Percentiles rank a stretch among this genome's conserved stretches.
phyloP scores from a whole-genome alignment of 1,140 invertebrate species.

The Lepidurus couesii region DNA sequence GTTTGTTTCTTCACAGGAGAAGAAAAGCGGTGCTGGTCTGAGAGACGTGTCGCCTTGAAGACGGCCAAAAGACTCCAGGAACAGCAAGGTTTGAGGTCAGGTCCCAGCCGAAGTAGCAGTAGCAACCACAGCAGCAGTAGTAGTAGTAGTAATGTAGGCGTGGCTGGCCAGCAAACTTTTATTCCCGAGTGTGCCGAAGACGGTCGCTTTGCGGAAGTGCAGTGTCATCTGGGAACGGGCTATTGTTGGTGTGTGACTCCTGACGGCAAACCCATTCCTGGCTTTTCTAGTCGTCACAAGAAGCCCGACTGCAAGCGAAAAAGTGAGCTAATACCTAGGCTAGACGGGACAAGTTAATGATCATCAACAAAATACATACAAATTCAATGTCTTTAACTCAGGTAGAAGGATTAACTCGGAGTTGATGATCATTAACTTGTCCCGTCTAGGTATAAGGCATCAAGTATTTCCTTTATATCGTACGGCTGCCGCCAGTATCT shows the following conservation, averaged over 20 bases:
- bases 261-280: slow-evolving; percentile 56
- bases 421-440: too few species aligned
- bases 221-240: slow-evolving; percentile 70
- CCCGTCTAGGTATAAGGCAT: too few species aligned
- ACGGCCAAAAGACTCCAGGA: slow-evolving; percentile 29
- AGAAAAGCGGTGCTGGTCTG: slow-evolving; percentile 49
- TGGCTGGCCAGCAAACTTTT: slow-evolving; percentile 37
- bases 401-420: too few species aligned
- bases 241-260: slow-evolving; percentile 79
- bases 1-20: slow-evolving; percentile 33
- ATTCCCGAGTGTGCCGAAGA: slow-evolving; percentile 67
- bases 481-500: background rate
- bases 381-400: too few species aligned
- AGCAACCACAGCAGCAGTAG: background rate
- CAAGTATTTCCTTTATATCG: background rate
- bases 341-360: too few species aligned
- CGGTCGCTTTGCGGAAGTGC: slow-evolving; percentile 72
- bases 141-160: slow-evolving; percentile 33
- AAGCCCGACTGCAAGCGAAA: slow-evolving; percentile 43
- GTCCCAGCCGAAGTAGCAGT: slow-evolving; percentile 2
- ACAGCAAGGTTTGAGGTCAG: slow-evolving; percentile 27
- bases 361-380: too few species aligned
- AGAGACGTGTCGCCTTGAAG: slow-evolving; percentile 37
- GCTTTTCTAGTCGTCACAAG: slow-evolving; percentile 43
- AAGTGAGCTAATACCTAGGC: too few species aligned